phyloP scores from a whole-genome alignment of 2,797 vertebrate species.

The Australoheros facetus region DNA sequence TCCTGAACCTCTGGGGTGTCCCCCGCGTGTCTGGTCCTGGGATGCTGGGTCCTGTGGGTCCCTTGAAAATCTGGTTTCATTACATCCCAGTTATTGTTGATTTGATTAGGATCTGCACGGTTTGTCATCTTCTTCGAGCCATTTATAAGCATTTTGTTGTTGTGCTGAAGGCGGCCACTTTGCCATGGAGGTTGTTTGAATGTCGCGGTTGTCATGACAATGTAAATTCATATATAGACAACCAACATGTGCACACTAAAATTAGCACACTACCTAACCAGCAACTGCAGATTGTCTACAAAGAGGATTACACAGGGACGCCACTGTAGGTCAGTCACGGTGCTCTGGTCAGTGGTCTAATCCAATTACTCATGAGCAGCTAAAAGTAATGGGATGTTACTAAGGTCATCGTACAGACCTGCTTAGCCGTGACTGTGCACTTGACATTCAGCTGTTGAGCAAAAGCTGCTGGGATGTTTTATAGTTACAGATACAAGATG shows the following conservation, averaged over 20 bases:
- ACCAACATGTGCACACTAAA: neutral
- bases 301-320: slow-evolving; percentile 44
- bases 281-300: neutral
- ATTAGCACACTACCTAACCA: neutral
- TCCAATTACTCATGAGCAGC: slow-evolving; percentile 59
- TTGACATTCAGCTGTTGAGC: slow-evolving; percentile 14
- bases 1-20: neutral
- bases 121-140: too few species aligned
- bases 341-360: slow-evolving; percentile 56
- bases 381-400: slow-evolving; percentile 59
- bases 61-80: neutral
- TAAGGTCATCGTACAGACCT: slow-evolving; percentile 26
- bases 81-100: neutral
- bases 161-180: neutral
- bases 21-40: neutral
- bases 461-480: slow-evolving; percentile 12
- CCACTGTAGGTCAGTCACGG: slow-evolving; percentile 24
- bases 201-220: fast-evolving
- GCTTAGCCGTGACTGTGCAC: slow-evolving; percentile 1
- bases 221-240: neutral
- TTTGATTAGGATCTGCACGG: neutral
- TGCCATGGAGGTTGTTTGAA: neutral
- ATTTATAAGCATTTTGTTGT: neutral
- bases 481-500: neutral
- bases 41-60: neutral